phyloP scores from a whole-genome alignment of 2,797 vertebrate species.

The Coilia nasus region DNA sequence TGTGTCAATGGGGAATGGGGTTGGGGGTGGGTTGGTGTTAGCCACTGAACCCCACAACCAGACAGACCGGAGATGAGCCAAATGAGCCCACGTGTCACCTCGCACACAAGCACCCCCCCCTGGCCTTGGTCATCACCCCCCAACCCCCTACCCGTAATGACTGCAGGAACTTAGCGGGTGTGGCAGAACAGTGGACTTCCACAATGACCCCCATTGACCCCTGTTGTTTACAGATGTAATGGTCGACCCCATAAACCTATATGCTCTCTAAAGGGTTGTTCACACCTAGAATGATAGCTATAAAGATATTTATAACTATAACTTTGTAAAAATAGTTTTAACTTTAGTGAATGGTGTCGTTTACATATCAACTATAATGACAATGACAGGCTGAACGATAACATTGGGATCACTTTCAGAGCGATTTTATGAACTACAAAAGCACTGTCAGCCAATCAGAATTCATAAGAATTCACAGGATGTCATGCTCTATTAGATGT shows the following conservation, averaged over 20 bases:
- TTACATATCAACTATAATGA: too few species aligned
- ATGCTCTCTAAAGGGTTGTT: too few species aligned
- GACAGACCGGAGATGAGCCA: conserved; percentile 33
- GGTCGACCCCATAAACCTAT: not conserved
- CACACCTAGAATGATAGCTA: too few species aligned
- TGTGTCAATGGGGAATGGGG: not conserved
- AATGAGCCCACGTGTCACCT: conserved; percentile 18
- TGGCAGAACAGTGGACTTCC: not conserved
- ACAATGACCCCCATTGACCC: not conserved
- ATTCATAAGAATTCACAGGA: too few species aligned
- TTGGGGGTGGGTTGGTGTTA: conserved; percentile 8
- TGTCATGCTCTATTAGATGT: too few species aligned
- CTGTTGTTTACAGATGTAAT: not conserved
- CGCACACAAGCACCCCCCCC: conserved; percentile 34
- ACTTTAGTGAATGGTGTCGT: too few species aligned
- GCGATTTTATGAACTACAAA: too few species aligned
- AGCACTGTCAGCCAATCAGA: too few species aligned
- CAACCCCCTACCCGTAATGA: conserved; percentile 22
- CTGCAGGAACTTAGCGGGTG: not conserved
- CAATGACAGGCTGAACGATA: too few species aligned
- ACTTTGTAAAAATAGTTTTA: too few species aligned
- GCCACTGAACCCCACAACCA: conserved; percentile 39
- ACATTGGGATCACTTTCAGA: too few species aligned
- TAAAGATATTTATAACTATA: too few species aligned
- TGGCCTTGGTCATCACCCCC: conserved; percentile 39